These are phyloP conservation scores for Ctenomys sociabilis DNA, from an alignment of 2,113 vertebrate genomes.

Conservation along the genomic window DNA sequence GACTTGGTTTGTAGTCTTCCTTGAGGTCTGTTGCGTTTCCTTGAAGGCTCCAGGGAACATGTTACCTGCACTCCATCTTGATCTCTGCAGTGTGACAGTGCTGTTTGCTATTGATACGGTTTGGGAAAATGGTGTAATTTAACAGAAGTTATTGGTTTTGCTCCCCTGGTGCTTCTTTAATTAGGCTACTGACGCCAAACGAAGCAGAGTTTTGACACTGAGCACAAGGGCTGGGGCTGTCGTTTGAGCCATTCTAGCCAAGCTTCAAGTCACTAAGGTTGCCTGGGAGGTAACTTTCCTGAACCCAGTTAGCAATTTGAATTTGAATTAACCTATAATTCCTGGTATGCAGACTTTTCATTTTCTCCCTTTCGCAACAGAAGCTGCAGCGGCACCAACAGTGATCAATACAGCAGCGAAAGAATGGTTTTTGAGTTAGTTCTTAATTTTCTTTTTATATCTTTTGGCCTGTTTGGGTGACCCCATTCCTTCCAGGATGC, in stretches of 20 bases:
- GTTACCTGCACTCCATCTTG: neutral
- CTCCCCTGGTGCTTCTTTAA: slow-evolving; percentile 59
- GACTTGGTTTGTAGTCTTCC: neutral
- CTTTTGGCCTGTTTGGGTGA: neutral
- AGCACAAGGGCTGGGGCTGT: slow-evolving; percentile 51
- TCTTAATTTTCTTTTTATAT: neutral
- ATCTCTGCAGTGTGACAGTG: slow-evolving; percentile 34
- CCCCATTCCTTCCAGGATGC: neutral
- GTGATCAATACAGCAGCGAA: slow-evolving; percentile 17
- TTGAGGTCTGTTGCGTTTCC: neutral
- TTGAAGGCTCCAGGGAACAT: slow-evolving; percentile 3
- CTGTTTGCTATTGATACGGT: slow-evolving; percentile 54
- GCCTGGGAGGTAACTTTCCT: slow-evolving; percentile 32
- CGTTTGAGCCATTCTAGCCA: slow-evolving; percentile 39
- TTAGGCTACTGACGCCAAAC: slow-evolving; percentile 12
- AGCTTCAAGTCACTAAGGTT: slow-evolving; percentile 41
- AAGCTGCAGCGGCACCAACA: neutral
- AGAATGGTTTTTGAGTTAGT: neutral
- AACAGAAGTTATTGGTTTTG: slow-evolving; percentile 62
- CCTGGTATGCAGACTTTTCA: neutral
- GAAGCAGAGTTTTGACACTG: slow-evolving; percentile 54
- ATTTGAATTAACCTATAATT: slow-evolving; percentile 54
- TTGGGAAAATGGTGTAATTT: slow-evolving; percentile 59
- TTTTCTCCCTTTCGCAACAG: slow-evolving; percentile 51
- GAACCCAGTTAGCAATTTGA: slow-evolving; percentile 64